Evolutionary conservation across 2,888 invertebrate genomes (phyloP).

Genomic region (Blera fallax): DNA sequence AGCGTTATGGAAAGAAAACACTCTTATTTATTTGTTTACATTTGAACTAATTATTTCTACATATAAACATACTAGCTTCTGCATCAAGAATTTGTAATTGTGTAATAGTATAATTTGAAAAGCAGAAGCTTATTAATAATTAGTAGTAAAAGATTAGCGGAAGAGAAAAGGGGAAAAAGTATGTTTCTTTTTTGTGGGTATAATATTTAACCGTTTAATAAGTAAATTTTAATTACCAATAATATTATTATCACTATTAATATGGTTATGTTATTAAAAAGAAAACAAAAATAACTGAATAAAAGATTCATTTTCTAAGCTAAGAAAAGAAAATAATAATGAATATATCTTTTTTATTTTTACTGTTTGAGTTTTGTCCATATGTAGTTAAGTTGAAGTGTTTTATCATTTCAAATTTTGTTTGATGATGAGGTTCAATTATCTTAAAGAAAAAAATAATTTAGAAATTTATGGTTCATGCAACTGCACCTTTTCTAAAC

Average conservation of each 20-base stretch:
- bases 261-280: slow-evolving; percentile 45
- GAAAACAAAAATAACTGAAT: slow-evolving; percentile 46
- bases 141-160: slow-evolving; percentile 12
- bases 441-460: too few relatives aligned
- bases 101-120: slow-evolving; percentile 9
- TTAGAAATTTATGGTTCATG: too few relatives aligned
- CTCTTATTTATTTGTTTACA: slow-evolving; percentile 54
- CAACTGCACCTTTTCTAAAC: too few relatives aligned
- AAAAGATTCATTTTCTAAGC: slow-evolving; percentile 52
- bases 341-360: neutral
- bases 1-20: slow-evolving; percentile 33
- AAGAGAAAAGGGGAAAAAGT: neutral
- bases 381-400: too few relatives aligned
- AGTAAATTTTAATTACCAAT: slow-evolving; percentile 36
- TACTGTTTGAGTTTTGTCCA: neutral
- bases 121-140: slow-evolving; percentile 18
- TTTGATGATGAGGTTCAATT: too few relatives aligned
- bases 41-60: slow-evolving; percentile 7
- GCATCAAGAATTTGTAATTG: neutral
- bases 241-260: slow-evolving; percentile 46
- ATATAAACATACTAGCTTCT: neutral
- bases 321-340: slow-evolving; percentile 37
- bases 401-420: too few relatives aligned
- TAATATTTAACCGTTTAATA: slow-evolving; percentile 36
- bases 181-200: slow-evolving; percentile 32